Base-by-base conservation (phyloP, 2,113 vertebrate genomes). In the Enhydra lutris region DNA sequence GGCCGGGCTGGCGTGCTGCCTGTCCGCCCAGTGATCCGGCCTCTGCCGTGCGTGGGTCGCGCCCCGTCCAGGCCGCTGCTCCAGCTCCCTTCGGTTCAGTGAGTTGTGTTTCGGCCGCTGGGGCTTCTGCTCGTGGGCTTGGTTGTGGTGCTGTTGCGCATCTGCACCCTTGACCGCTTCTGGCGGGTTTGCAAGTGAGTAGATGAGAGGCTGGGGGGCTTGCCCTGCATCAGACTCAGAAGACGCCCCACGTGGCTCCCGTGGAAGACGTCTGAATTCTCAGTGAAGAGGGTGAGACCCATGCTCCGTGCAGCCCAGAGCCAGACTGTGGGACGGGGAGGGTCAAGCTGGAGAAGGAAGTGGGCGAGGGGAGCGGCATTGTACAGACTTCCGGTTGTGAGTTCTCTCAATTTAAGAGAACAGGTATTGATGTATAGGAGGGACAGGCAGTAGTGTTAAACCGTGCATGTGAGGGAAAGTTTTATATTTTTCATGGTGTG, bases 21-120 rank as follows among this genome's bases (percentile, higher is more conserved):
- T 4, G 4, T 4, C 29, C 13, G 59, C 39, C 21, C 23, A 0
- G 0, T 15, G 39, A 4, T 20, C 4, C 1, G 31, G 29, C 21
- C 83, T 14, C 3, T 21, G 80, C 31, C 23, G 0, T 6, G 2
- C 26, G 86, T 9, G 2, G 18, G 65, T 15, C 3, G 7, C 18
- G 84, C n/a, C 55, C 7, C 0, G 15, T 10, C 47, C 55, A 4
- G 14, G 31, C 71, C 10, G 95, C 89, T 14, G 78, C 89, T 29
- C 36, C 4, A 1, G 39, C 74, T 17, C 31, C 8, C 0, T 7
- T 4, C 15, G 73, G 31, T 18, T 17, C 20, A 36, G 74, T 17
- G 61, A 9, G 15, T 0, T 36, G 78, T 0, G 65, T 31, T 63
- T 50, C 24, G 15, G 8, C 45, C 26, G 34, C 63, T 24, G 76